These are phyloP conservation scores for Mylabris sibirica DNA, from an alignment of 2,888 invertebrate genomes.

Conservation along the genomic window DNA sequence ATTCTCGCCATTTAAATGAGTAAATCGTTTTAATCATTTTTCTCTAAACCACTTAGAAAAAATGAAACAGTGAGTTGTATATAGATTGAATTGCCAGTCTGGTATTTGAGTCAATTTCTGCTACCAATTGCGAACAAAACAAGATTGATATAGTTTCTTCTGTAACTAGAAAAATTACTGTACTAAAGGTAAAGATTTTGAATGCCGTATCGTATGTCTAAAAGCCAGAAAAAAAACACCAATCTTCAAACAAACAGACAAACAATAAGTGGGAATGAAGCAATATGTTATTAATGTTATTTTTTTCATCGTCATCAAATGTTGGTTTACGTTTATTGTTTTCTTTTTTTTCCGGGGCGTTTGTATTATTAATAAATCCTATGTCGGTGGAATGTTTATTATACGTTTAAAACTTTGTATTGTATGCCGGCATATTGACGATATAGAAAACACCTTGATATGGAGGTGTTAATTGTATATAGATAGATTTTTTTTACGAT, in stretches of 20 bases:
- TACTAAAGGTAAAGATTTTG: too few relatives aligned
- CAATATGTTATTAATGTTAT: constrained; percentile 8
- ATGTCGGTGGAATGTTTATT: constrained; percentile 42
- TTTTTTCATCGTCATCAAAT: neutral
- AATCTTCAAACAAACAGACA: neutral
- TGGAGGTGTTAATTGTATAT: constrained; percentile 48
- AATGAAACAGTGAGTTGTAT: too few relatives aligned
- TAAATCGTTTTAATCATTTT: too few relatives aligned
- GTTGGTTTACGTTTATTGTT: neutral
- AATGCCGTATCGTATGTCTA: too few relatives aligned
- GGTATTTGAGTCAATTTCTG: too few relatives aligned
- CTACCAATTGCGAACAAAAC: too few relatives aligned
- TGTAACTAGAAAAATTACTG: too few relatives aligned
- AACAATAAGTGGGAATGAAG: constrained; percentile 25
- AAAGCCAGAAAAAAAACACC: neutral
- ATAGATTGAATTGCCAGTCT: too few relatives aligned
- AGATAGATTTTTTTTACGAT: constrained; percentile 46
- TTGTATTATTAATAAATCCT: constrained; percentile 28
- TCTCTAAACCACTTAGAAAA: too few relatives aligned
- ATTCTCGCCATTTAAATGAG: too few relatives aligned
- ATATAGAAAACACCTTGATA: constrained; percentile 24
- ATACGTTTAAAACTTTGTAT: constrained; percentile 34
- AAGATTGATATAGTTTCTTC: too few relatives aligned
- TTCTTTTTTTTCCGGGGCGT: neutral
- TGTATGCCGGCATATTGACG: constrained; percentile 17